Conservation (phyloP, 2,888 invertebrate genomes). For the Frankliniella fusca region DNA sequence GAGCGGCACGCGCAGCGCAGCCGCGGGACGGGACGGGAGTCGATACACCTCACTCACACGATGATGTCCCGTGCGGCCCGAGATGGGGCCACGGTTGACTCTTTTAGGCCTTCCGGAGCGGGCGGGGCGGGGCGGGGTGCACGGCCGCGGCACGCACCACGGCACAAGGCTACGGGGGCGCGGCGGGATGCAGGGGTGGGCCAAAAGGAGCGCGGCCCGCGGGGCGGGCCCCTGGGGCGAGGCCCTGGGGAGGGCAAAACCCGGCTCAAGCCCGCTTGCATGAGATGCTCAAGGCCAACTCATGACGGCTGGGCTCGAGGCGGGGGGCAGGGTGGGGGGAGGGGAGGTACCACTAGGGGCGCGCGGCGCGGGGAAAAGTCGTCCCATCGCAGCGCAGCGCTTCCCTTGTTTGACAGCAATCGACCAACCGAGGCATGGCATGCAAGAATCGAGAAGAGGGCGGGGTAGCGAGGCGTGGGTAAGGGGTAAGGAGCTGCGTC, state of each 20-base stretch:
- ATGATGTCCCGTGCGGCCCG: background rate
- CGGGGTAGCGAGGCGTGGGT: background rate
- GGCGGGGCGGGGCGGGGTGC: background rate
- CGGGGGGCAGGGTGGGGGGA: background rate
- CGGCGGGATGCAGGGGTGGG: background rate
- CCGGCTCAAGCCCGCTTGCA: background rate
- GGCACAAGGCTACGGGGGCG: background rate
- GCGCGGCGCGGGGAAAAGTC: background rate
- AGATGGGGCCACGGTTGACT: background rate
- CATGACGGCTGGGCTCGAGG: background rate
- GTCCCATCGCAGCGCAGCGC: conserved; percentile 11
- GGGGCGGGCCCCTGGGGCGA: too few species aligned
- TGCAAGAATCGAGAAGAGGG: conserved; percentile 3
- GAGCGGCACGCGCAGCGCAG: too few species aligned
- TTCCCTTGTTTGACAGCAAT: conserved; percentile 26
- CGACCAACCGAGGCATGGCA: background rate
- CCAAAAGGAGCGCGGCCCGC: background rate
- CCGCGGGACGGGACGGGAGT: background rate
- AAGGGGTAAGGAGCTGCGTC: background rate
- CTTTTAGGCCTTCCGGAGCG: background rate
- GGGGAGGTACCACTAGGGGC: background rate
- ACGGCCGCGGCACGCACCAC: background rate
- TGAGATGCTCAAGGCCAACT: background rate
- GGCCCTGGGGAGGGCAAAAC: too few species aligned
- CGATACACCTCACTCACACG: background rate